Conservation (phyloP, 2,113 vertebrate species). For the Chrysochloris asiatica region DNA sequence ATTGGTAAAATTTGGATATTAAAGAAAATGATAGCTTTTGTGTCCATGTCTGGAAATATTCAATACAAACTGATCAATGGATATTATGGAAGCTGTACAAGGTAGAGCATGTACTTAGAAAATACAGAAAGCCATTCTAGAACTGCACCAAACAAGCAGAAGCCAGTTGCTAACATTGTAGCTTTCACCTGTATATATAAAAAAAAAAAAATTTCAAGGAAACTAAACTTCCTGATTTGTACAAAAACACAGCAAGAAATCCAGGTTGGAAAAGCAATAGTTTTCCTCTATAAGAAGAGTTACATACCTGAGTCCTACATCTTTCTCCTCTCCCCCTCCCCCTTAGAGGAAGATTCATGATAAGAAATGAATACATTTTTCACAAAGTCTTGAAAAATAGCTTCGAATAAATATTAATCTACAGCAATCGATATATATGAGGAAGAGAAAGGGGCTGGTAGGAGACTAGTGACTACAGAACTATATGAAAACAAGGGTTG, state of each 20-base stretch:
- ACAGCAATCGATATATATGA: slow-evolving; percentile 75
- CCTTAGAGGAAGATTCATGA: slow-evolving; percentile 67
- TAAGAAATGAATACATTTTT: slow-evolving; percentile 80
- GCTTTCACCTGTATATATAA: not conserved
- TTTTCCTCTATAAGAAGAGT: slow-evolving; percentile 71
- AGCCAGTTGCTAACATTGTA: slow-evolving; percentile 52
- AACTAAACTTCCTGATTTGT: slow-evolving; percentile 65
- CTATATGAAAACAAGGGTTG: slow-evolving; percentile 81
- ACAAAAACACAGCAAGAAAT: slow-evolving; percentile 70
- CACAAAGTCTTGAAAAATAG: slow-evolving; percentile 79
- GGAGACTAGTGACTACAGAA: slow-evolving; percentile 70
- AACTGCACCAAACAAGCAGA: slow-evolving; percentile 53
- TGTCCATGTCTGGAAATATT: slow-evolving; percentile 77
- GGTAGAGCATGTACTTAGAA: slow-evolving; percentile 51
- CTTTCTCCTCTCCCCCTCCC: not conserved
- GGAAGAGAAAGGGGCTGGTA: slow-evolving; percentile 66
- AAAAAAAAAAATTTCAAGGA: slow-evolving; percentile 63
- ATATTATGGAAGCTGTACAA: slow-evolving; percentile 37
- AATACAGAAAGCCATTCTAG: slow-evolving; percentile 67
- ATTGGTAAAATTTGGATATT: slow-evolving; percentile 83
- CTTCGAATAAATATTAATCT: slow-evolving; percentile 80
- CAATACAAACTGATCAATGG: slow-evolving; percentile 71
- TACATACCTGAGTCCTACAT: slow-evolving; percentile 63
- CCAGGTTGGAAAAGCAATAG: slow-evolving; percentile 68
- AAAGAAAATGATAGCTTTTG: slow-evolving; percentile 80